Evolutionary conservation across 2,888 invertebrate genomes (phyloP).

Genomic region (Gymnosoma rotundatum): DNA sequence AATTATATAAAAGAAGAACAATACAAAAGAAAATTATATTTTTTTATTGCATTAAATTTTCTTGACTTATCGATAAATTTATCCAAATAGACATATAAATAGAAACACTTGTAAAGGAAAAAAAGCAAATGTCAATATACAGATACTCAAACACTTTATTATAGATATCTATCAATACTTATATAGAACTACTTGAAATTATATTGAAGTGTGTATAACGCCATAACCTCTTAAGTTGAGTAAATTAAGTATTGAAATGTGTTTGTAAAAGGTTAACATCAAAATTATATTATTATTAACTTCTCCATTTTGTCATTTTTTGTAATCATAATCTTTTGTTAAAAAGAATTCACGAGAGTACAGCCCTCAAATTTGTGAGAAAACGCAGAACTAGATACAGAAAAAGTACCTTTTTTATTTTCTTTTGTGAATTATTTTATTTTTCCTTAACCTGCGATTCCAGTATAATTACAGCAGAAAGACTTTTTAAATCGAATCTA

Average conservation of each 20-base stretch:
- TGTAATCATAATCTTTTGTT: too few species aligned
- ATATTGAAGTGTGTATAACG: slow-evolving; percentile 59
- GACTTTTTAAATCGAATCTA: too few species aligned
- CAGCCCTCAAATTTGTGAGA: too few species aligned
- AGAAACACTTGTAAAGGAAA: slow-evolving; percentile 19
- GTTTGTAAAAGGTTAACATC: too few species aligned
- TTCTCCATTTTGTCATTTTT: too few species aligned
- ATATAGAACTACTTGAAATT: slow-evolving; percentile 49
- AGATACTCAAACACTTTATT: not conserved
- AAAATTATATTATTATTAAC: too few species aligned
- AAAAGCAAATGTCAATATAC: not conserved
- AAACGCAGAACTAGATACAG: too few species aligned
- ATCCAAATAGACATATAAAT: slow-evolving; percentile 45
- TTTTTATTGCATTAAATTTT: slow-evolving; percentile 57
- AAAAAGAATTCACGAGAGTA: too few species aligned
- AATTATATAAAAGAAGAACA: slow-evolving; percentile 10
- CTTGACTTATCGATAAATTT: slow-evolving; percentile 53
- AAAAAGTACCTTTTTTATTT: too few species aligned
- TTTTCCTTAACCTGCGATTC: too few species aligned
- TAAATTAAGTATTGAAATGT: slow-evolving; percentile 24
- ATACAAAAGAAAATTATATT: slow-evolving; percentile 50
- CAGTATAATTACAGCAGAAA: too few species aligned
- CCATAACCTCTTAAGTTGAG: slow-evolving; percentile 54
- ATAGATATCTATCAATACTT: not conserved
- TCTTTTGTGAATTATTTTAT: too few species aligned